These are phyloP conservation scores for Aurelia sp. DNA, from an alignment of 30 jellyfish, hydroid and myxozoan genomes.

Conservation along the genomic window DNA sequence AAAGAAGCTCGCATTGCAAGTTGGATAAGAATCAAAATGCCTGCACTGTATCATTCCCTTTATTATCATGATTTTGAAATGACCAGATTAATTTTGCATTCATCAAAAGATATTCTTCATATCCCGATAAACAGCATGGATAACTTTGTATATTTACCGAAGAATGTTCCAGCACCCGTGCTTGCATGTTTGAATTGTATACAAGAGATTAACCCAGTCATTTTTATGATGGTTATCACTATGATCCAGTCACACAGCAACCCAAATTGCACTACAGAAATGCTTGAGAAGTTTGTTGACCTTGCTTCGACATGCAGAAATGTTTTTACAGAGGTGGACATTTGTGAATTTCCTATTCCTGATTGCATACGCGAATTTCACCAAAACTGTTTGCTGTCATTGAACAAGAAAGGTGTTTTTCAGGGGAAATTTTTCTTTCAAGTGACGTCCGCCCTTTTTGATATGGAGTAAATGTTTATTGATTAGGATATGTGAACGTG, in stretches of 20 bases:
- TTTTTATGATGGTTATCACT: constrained; percentile 37
- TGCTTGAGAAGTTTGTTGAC: neutral
- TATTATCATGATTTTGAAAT: constrained; percentile 28
- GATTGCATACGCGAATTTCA: constrained; percentile 4
- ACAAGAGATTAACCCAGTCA: constrained; percentile 5
- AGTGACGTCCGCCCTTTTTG: neutral
- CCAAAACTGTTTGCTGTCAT: neutral
- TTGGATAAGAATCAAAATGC: constrained; percentile 49
- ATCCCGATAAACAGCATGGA: neutral
- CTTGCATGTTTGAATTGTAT: constrained; percentile 14
- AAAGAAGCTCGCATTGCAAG: constrained; percentile 26
- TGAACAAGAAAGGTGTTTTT: neutral
- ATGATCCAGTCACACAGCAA: constrained; percentile 32
- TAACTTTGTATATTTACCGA: constrained; percentile 23
- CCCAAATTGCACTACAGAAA: constrained; percentile 9
- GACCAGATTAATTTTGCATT: neutral
- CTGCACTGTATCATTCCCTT: constrained; percentile 47
- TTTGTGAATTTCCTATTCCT: constrained; percentile 7
- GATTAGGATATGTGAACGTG: no score
- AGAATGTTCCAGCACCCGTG: constrained; percentile 8
- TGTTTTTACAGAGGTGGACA: neutral
- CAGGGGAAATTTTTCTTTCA: constrained; percentile 8
- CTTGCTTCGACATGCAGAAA: constrained; percentile 1
- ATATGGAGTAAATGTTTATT: no score
- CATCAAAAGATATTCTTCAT: no score